Base-by-base conservation (phyloP, 1,140 invertebrate species). In the Metopolophium dirhodum region DNA sequence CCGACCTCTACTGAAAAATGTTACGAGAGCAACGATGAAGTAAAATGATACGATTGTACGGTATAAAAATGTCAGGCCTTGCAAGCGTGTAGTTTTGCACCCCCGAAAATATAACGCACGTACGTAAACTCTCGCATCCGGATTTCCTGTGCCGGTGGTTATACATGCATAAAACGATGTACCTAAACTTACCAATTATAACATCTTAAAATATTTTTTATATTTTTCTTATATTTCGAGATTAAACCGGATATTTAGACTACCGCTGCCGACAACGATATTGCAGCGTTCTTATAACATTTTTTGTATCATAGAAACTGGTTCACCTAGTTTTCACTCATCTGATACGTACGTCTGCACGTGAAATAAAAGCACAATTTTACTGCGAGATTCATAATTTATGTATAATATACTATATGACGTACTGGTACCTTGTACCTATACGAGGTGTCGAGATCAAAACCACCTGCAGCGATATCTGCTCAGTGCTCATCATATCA, bases 261-360 rank as follows among this genome's bases (percentile, higher is more conserved):
- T 9, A 26, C 30, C 30, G 14, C 18, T 11, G 1, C 6, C 14
- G 45, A 87, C 14, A 49, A 87, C 45, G 11, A 45, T 47, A 85
- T 77, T 18, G 61, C 0, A 18, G n/a, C 22, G 61, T 68, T 68
- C n/a, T 77, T n/a, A 51, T 18, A 77, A 77, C 14, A 8, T 30
- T 85, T 85, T 14, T 41, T 35, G 3, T 85, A 26, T 9, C 45
- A 7, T 87, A 26, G 41, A n/a, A 87, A 87, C 85, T 49, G 45
- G 85, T 87, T 87, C 45, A 87, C 85, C 85, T 87, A 87, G 37
- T 87, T 87, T 87, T 87, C 4, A 77, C 14, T 18, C 61, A 35
- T n/a, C n/a, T 49, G 23, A 49, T 47, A 47, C 30, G 45, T 87
- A 49, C 18, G 26, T 41, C 1, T 54, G 51, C 22, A 23, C n/a